Percentiles rank a stretch among this genome's conserved stretches.
Conservation (phyloP, 1,140 invertebrate species). For the Mycetomoellerius zeteki region DNA sequence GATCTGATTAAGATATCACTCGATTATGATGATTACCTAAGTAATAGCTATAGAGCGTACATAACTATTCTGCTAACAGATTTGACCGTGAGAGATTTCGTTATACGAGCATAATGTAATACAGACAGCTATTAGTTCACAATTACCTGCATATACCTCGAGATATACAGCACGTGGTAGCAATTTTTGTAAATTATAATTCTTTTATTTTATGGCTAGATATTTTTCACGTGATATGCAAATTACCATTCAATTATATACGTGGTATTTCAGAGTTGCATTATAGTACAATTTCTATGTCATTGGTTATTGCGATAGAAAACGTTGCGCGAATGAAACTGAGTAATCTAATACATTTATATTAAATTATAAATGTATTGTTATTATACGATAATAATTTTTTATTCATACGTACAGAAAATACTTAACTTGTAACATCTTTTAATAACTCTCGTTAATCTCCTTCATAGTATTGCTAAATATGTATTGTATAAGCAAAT, state of each 20-base stretch:
- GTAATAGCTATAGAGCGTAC: not conserved
- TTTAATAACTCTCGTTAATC: not conserved
- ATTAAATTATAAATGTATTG: constrained; percentile 17
- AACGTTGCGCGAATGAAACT: constrained; percentile 19
- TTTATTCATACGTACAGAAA: not conserved
- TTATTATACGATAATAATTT: constrained; percentile 3
- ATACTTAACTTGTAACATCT: constrained; percentile 15
- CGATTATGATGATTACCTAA: constrained; percentile 26
- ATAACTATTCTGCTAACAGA: constrained; percentile 33
- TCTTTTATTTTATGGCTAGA: constrained; percentile 29
- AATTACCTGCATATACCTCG: not conserved
- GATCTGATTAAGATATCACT: constrained; percentile 29
- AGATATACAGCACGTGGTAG: not conserved
- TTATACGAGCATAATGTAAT: constrained; percentile 1
- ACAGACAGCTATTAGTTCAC: constrained; percentile 3
- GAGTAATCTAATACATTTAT: not conserved
- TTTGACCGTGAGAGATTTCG: constrained; percentile 17
- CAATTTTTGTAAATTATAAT: constrained; percentile 38
- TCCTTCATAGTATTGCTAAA: constrained; percentile 35
- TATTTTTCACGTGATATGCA: constrained; percentile 3
- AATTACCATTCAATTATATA: constrained; percentile 32
- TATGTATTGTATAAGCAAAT: constrained; percentile 15
- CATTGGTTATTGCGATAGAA: constrained; percentile 23
- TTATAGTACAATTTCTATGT: constrained; percentile 23
- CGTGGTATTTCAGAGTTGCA: constrained; percentile 8